phyloP scores from a whole-genome alignment of 2,888 invertebrate species.

The Himalopsyche kuldschensis region DNA sequence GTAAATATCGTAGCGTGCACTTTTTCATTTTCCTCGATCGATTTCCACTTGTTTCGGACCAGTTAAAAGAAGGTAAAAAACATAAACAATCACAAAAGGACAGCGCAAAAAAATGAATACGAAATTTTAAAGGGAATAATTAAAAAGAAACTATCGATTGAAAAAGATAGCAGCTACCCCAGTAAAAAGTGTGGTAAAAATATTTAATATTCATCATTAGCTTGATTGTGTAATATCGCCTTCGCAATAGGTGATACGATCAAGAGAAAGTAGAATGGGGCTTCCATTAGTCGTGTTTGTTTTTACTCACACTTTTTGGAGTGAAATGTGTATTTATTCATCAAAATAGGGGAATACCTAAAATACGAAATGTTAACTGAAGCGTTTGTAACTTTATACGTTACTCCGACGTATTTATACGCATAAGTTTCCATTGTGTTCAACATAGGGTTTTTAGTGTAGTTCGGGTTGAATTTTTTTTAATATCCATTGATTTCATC shows the following conservation, averaged over 20 bases:
- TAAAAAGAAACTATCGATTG: no score
- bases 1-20: no score
- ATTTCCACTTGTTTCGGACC: no score
- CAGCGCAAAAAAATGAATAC: no score
- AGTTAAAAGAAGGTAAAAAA: no score
- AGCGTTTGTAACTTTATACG: not conserved
- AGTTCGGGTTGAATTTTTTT: not conserved
- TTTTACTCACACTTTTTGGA: slow-evolving; percentile 35
- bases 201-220: no score
- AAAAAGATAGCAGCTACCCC: no score
- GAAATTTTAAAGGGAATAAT: no score
- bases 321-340: slow-evolving; percentile 33
- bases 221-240: not conserved
- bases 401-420: not conserved
- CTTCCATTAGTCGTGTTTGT: slow-evolving; percentile 37
- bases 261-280: not conserved
- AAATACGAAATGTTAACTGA: slow-evolving; percentile 2
- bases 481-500: not conserved
- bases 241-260: not conserved
- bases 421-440: not conserved
- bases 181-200: no score
- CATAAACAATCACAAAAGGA: no score
- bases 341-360: slow-evolving; percentile 21
- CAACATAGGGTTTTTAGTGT: not conserved
- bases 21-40: no score